phyloP scores from a whole-genome alignment of 2,888 invertebrate genomes.

The Noctua fimbriata region DNA sequence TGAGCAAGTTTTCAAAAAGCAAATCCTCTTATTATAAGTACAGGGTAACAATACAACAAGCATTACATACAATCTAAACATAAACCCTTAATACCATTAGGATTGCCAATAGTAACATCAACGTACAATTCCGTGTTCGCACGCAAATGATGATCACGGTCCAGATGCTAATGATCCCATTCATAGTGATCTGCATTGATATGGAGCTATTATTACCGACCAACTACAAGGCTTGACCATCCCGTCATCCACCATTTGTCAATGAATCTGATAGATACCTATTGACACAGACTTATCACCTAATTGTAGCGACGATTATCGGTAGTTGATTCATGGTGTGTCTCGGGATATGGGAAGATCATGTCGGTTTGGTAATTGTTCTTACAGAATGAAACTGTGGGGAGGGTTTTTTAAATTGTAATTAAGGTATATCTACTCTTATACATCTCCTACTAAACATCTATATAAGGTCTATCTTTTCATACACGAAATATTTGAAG shows the following conservation, averaged over 20 bases:
- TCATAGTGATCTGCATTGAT: conserved; percentile 86
- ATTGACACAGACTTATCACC: conserved; percentile 70
- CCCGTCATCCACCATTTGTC: conserved; percentile 70
- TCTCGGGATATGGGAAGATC: neutral
- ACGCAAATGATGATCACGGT: conserved; percentile 81
- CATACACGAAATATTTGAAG: no score
- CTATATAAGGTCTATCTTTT: no score
- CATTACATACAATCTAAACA: conserved; percentile 6
- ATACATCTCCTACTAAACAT: no score
- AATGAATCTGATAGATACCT: conserved; percentile 67
- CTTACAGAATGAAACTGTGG: neutral
- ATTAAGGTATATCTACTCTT: neutral
- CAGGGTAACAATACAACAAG: neutral
- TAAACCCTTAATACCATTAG: neutral
- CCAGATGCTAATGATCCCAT: conserved; percentile 84
- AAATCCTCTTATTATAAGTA: neutral
- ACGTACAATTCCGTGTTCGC: conserved; percentile 50
- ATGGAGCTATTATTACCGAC: conserved; percentile 80
- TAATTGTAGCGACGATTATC: conserved; percentile 67
- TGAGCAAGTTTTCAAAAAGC: neutral
- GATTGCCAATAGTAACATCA: conserved; percentile 7
- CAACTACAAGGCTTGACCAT: conserved; percentile 72
- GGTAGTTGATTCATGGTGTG: conserved; percentile 58
- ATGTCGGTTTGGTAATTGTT: neutral
- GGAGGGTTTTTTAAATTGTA: neutral